A percentile compares a stretch with the other conserved stretches of the same genome.
Conservation (phyloP, 2,113 vertebrate species). For the Phylloscopus trochiloides region DNA sequence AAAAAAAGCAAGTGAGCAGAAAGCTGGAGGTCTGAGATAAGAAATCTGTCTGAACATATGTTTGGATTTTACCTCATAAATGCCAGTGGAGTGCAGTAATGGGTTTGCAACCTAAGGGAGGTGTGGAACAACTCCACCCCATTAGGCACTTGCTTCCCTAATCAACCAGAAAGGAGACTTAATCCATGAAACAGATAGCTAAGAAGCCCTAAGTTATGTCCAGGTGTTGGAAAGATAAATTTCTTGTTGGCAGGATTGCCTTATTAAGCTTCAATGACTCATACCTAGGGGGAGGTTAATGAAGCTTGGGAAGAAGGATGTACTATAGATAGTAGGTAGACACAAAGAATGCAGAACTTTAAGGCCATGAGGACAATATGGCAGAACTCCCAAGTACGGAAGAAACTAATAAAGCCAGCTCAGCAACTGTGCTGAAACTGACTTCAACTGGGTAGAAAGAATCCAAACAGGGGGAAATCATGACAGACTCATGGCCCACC, state of each 20-base stretch:
- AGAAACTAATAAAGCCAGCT: neutral
- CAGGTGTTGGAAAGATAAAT: neutral
- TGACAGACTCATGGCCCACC: too few species aligned
- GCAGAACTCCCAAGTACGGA: neutral
- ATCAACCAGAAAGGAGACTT: neutral
- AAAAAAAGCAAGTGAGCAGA: neutral
- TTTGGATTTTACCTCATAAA: neutral
- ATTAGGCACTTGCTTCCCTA: too few species aligned
- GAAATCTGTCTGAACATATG: neutral
- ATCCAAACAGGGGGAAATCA: neutral
- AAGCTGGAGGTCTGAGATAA: neutral
- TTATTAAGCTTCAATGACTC: neutral
- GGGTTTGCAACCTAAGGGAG: neutral
- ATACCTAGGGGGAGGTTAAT: neutral
- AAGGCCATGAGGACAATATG: neutral
- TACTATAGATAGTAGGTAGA: neutral
- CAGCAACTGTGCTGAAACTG: neutral
- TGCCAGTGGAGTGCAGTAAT: too few species aligned
- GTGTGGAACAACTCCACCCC: accelerated
- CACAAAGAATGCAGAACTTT: neutral
- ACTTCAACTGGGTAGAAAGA: neutral
- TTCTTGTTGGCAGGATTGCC: neutral
- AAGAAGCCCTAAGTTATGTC: neutral
- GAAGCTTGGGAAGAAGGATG: neutral
- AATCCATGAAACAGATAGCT: neutral